Conservation (phyloP, 2,113 vertebrate genomes). For the Conger conger region DNA sequence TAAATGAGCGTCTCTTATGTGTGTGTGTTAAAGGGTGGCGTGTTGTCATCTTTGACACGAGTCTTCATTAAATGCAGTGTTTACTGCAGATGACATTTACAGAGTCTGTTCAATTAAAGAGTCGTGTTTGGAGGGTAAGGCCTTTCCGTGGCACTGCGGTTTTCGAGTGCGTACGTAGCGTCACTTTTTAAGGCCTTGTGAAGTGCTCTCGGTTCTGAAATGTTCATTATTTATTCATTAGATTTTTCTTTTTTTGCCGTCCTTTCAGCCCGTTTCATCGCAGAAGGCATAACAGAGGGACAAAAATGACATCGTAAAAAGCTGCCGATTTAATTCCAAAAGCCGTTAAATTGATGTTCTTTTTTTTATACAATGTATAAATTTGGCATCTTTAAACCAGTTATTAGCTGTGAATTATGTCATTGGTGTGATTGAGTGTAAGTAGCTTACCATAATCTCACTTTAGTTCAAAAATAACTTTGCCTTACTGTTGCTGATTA, state of each 20-base stretch:
- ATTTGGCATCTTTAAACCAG: not conserved
- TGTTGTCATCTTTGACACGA: not conserved
- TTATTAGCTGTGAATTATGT: not conserved
- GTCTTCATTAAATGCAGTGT: not conserved
- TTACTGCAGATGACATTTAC: not conserved
- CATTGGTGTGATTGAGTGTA: not conserved
- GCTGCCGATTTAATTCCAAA: not conserved
- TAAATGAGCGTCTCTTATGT: not conserved
- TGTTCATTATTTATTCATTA: not conserved
- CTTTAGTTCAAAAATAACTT: not conserved
- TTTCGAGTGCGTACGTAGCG: not conserved
- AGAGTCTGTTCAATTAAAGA: not conserved
- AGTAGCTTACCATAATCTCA: not conserved
- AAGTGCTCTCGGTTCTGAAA: not conserved
- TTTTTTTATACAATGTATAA: not conserved
- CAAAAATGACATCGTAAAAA: not conserved
- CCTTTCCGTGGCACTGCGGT: not conserved
- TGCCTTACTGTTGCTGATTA: not conserved
- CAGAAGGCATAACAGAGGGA: not conserved
- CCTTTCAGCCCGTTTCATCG: not conserved
- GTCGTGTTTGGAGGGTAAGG: not conserved
- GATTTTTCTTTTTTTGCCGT: not conserved
- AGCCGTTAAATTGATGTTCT: not conserved
- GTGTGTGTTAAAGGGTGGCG: not conserved
- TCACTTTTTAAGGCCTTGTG: not conserved